Evolutionary conservation across 2,888 invertebrate species (phyloP), one percentile per base, ranked within the genome.

Genomic region (Drosophila picticornis): DNA sequence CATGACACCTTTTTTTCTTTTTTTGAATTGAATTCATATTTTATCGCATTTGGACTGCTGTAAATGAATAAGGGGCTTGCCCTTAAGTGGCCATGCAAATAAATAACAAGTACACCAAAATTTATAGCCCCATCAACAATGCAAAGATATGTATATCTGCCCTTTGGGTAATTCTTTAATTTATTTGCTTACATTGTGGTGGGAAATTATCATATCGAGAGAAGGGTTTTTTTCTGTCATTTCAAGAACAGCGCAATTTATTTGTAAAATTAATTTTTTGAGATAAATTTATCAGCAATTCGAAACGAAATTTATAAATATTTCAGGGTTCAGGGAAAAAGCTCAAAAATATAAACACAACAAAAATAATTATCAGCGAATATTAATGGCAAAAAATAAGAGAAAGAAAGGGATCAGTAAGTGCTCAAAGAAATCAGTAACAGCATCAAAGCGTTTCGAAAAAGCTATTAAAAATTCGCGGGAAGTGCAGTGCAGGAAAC

Each of bases 61-160:
- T 72, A 66, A 72, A 68, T 82, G 74, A 82, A 77, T 67, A 72
- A 53, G 57, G 62, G 79, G 57, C 36, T 61, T 58, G 61, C 55
- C 70, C 65, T 80, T 73, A 71, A 84, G 83, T 82, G 73, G 72
- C 60, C 64, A 85, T 90, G 90, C 90, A 90, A 85, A 90, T 85
- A 85, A 83, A 83, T 80, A 83, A 80, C 85, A 78, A 80, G 88
- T 84, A 72, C 73, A 83, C 66, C 6, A 60, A 16, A 74, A 79
- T 79, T 79, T 79, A 78, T 52, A 34, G 38, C 59, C 72, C 29
- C 68, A 34, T 40, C 25, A 56, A 56, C 31, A 63, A 67, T 48
- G 22, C 22, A 56, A 56, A 38, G 25, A 25, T 16, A 9, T 40
- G 4, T n/a, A n/a, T n/a, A 40, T 40, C 40, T 22, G 40, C n/a